Percentiles rank a stretch among this genome's conserved stretches.
phyloP scores from a whole-genome alignment of 2,113 vertebrate genomes.

The Cyprinodon tularosa region DNA sequence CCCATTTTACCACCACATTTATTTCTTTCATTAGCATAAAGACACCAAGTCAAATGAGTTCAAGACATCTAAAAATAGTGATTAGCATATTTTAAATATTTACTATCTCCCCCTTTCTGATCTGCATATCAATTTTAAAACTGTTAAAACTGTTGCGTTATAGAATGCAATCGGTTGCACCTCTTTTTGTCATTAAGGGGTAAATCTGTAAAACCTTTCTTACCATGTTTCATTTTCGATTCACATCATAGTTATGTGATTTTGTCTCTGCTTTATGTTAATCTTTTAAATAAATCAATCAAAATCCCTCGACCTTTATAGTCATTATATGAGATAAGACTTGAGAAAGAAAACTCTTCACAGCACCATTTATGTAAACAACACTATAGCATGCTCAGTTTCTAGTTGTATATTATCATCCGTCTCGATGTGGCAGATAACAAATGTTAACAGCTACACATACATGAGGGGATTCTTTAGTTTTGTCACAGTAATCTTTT shows the following conservation, averaged over 20 bases:
- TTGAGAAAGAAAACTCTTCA: background rate
- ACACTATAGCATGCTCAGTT: background rate
- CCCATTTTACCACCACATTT: constrained; percentile 32
- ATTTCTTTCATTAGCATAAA: background rate
- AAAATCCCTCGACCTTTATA: background rate
- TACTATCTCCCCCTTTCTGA: background rate
- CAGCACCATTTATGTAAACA: background rate
- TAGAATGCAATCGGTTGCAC: background rate
- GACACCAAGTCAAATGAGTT: background rate
- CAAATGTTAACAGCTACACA: constrained; percentile 17
- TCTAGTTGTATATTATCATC: background rate
- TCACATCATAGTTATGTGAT: background rate
- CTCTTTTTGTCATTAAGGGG: background rate
- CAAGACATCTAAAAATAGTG: constrained; percentile 22
- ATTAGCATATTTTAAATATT: background rate
- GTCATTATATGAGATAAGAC: background rate
- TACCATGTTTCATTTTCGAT: background rate
- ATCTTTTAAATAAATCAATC: background rate
- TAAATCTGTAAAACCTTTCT: background rate
- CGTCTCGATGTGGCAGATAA: constrained; percentile 1
- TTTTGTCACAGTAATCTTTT: constrained; percentile 6
- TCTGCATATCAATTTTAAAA: background rate
- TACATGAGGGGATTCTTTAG: background rate
- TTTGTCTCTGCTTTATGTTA: background rate
- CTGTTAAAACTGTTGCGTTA: too few species aligned